Conservation (phyloP, 35 echinoderm and acorn worm genomes). For the Lytechinus pictus region DNA sequence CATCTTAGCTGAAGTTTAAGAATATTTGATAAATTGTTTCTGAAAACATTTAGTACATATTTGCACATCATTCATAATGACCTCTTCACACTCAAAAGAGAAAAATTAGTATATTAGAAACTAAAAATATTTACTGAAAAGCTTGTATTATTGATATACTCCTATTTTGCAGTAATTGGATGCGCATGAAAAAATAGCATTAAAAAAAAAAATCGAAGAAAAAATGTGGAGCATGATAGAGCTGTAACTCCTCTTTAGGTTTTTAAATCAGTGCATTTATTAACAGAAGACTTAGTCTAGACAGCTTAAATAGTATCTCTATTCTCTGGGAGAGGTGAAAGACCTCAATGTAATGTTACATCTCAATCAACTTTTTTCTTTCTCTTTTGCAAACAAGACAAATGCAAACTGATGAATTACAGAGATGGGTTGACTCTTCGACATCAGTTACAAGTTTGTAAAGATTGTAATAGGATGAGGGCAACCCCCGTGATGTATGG, state of each 20-base stretch:
- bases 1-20: background rate
- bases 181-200: too few species aligned
- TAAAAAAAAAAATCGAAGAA: too few species aligned
- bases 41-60: background rate
- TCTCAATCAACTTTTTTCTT: background rate
- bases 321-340: background rate
- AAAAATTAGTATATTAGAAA: background rate
- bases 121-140: background rate
- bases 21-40: background rate
- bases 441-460: background rate
- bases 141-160: background rate
- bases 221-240: too few species aligned
- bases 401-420: slow-evolving; percentile 19
- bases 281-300: background rate
- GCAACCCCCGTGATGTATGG: background rate
- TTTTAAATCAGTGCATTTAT: background rate
- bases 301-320: background rate
- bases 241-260: background rate
- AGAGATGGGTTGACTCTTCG: background rate
- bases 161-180: background rate
- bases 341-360: background rate
- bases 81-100: background rate
- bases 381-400: background rate
- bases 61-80: background rate
- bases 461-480: background rate